Conservation (phyloP, 2,888 invertebrate genomes). For the Acrobasis repandana region DNA sequence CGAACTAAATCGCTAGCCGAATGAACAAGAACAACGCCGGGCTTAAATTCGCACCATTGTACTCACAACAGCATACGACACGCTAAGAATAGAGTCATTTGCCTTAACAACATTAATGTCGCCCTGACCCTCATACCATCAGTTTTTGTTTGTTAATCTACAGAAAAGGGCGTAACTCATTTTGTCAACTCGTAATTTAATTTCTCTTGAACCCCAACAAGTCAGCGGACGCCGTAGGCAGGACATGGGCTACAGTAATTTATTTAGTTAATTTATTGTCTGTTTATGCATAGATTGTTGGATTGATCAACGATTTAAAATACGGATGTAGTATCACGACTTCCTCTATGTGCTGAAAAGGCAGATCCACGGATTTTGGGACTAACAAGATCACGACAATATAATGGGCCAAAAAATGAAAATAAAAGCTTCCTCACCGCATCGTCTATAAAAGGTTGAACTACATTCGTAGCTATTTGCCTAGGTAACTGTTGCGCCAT, state of each 20-base stretch:
- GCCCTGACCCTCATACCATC: conserved; percentile 77
- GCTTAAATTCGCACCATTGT: conserved; percentile 77
- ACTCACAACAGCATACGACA: conserved; percentile 53
- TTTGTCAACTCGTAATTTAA: conserved; percentile 82
- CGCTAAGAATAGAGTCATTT: conserved; percentile 79
- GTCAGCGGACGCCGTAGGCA: conserved; percentile 52
- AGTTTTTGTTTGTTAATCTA: conserved; percentile 83
- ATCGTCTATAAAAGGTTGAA: too few species aligned
- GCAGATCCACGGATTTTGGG: too few species aligned
- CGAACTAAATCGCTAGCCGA: conserved; percentile 69
- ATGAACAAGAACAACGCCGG: conserved; percentile 73
- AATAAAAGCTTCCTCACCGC: too few species aligned
- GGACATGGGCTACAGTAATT: conserved; percentile 65
- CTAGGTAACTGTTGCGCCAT: too few species aligned
- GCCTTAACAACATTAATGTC: conserved; percentile 77
- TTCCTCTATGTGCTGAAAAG: too few species aligned
- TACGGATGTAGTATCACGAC: too few species aligned
- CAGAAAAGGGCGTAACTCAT: conserved; percentile 82
- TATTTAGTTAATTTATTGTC: conserved; percentile 68
- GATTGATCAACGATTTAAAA: conserved; percentile 36
- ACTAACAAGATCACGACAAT: too few species aligned
- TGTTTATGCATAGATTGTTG: conserved; percentile 53
- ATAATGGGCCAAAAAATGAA: too few species aligned
- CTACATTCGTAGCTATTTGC: too few species aligned
- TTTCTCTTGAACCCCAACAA: conserved; percentile 72